Base-by-base conservation (phyloP, 2,888 invertebrate genomes). In the Leucania comma region DNA sequence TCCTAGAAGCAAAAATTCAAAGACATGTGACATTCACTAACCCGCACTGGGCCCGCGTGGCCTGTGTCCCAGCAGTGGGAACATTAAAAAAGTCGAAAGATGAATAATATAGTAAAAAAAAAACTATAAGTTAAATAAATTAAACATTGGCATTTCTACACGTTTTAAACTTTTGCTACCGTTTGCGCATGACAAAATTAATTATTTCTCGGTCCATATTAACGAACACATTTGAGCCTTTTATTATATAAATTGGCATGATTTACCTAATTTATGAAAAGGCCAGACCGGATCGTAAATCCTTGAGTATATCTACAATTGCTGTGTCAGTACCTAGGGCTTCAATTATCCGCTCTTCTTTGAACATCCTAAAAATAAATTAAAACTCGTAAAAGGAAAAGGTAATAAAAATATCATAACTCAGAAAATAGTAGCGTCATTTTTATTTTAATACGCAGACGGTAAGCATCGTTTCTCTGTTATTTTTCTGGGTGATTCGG, bases 231-330 rank as follows among this genome's bases (percentile, higher is more conserved):
- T 46, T 51, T 54, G 20, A 29, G 20, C 24, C 35, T 60, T 46
- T 46, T 50, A 48, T 51, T 38, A 71, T 38, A 70, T 71, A 71
- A 78, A 75, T 78, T 48, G 72, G 32, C 58, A 75, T 75, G 48
- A 75, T 75, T 38, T 58, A 54, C 72, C 78, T 75, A 78, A 72
- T 78, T 72, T 82, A 75, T 82, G 58, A 68, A 74, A 60, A 71
- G 68, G 70, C 63, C 64, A 35, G 50, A 78, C 12, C 20, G 67
- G 56, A 67, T 78, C 75, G 71, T 78, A 74, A 82, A 69, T 78
- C 66, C 63, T 32, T 35, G 68, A 66, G 68, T 74, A 57, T 66
- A 78, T 78, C 59, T 78, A 66, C 58, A 71, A 64, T 67, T 80
- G 66, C 57, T 62, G 42, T 53, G 60, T 78, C 78, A 71, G 58